Evolutionary conservation across 2,797 vertebrate genomes (phyloP).

Genomic region (Thaleichthys pacificus): DNA sequence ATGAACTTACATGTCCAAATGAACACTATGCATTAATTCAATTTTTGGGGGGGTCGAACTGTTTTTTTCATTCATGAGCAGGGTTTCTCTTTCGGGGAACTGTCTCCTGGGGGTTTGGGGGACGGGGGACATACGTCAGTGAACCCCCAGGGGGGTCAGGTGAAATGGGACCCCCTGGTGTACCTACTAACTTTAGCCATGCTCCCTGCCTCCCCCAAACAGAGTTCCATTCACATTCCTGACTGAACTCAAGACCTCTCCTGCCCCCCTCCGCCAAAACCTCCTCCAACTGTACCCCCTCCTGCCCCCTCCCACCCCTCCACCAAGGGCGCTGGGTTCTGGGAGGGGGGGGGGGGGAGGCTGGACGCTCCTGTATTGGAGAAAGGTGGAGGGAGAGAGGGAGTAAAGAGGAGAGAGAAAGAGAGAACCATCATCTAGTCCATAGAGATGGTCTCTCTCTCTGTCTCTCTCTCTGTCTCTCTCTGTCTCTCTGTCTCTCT

Average conservation of each 20-base stretch:
- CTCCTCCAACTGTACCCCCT: slow-evolving; percentile 32
- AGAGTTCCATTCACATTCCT: slow-evolving; percentile 16
- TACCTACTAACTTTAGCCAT: slow-evolving; percentile 5
- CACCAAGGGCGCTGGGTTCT: slow-evolving; percentile 15
- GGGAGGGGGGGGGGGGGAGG: slow-evolving; percentile 9
- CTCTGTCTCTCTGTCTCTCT: slow-evolving; percentile 2
- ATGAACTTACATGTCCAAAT: too few species aligned
- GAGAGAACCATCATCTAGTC: slow-evolving; percentile 41
- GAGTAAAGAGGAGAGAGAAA: slow-evolving; percentile 23
- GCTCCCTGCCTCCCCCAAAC: background rate
- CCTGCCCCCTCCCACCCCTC: slow-evolving; percentile 38
- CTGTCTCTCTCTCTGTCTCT: too few species aligned
- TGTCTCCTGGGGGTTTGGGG: background rate
- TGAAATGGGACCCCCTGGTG: background rate
- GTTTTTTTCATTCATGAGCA: too few species aligned
- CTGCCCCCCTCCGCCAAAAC: background rate
- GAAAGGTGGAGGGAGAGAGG: slow-evolving; percentile 9
- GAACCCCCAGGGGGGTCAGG: background rate
- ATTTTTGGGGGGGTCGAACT: too few species aligned
- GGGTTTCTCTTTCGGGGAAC: background rate
- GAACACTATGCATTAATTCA: too few species aligned
- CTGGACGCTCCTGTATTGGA: slow-evolving; percentile 12
- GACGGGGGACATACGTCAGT: background rate
- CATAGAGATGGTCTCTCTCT: slow-evolving; percentile 55
- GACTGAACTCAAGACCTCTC: slow-evolving; percentile 6